phyloP scores from a whole-genome alignment of 2,113 vertebrate species.

The Fulmarus glacialis region DNA sequence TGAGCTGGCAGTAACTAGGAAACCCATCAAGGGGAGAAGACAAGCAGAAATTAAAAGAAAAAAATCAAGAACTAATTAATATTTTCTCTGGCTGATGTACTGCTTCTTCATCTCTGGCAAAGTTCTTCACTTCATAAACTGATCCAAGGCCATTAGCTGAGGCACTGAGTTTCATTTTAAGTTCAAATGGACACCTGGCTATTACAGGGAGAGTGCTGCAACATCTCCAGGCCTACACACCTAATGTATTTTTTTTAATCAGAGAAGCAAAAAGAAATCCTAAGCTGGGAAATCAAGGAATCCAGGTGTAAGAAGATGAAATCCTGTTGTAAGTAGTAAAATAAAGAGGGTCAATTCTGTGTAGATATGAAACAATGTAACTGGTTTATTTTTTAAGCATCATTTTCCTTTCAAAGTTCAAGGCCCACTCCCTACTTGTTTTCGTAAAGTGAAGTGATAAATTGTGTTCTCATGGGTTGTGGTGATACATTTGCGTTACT shows the following conservation, averaged over 20 bases:
- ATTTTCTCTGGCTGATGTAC: background rate
- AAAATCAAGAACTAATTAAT: background rate
- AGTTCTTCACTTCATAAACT: background rate
- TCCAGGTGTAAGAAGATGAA: background rate
- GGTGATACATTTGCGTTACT: background rate
- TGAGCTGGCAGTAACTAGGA: background rate
- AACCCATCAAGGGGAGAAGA: background rate
- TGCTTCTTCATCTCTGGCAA: background rate
- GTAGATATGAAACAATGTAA: background rate
- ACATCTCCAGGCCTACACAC: background rate
- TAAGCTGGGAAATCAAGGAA: background rate
- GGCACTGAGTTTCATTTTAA: background rate
- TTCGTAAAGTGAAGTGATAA: constrained; percentile 3
- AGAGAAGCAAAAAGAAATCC: background rate
- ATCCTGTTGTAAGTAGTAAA: background rate
- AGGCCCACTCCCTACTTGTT: background rate
- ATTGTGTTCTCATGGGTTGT: background rate
- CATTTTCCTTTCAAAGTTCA: background rate
- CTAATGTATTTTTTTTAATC: background rate
- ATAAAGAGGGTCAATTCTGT: background rate
- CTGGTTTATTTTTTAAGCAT: background rate
- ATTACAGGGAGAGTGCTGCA: background rate
- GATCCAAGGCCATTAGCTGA: background rate
- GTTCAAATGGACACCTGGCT: background rate
- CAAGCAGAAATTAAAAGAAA: background rate